Conservation (phyloP, 2,113 vertebrate species). For the Sialia sialis region DNA sequence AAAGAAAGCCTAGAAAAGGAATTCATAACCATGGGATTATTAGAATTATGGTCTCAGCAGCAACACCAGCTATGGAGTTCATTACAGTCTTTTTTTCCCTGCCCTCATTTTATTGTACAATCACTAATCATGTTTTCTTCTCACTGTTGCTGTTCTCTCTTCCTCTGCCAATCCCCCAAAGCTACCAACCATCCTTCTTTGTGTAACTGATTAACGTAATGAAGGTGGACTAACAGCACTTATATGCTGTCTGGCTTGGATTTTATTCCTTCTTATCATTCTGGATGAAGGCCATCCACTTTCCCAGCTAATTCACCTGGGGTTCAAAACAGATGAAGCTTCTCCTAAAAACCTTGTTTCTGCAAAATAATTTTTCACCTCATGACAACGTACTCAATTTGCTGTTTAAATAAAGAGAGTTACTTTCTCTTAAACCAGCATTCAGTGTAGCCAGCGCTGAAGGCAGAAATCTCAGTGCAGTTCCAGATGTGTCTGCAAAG, state of each 20-base stretch:
- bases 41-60: neutral
- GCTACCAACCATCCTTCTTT: neutral
- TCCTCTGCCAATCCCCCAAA: neutral
- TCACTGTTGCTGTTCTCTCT: neutral
- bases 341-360: neutral
- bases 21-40: neutral
- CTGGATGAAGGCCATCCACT: neutral
- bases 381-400: neutral
- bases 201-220: neutral
- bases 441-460: neutral
- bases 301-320: neutral
- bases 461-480: neutral
- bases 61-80: neutral
- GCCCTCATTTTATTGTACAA: neutral
- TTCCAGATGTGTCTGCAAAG: neutral
- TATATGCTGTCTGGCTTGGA: neutral
- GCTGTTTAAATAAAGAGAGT: neutral
- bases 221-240: neutral
- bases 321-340: neutral
- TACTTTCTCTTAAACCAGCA: neutral
- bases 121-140: neutral
- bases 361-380: neutral
- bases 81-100: neutral
- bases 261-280: neutral
- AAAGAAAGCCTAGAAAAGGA: neutral